Conservation (phyloP, 2,797 vertebrate species). For the Trichosurus vulpecula region DNA sequence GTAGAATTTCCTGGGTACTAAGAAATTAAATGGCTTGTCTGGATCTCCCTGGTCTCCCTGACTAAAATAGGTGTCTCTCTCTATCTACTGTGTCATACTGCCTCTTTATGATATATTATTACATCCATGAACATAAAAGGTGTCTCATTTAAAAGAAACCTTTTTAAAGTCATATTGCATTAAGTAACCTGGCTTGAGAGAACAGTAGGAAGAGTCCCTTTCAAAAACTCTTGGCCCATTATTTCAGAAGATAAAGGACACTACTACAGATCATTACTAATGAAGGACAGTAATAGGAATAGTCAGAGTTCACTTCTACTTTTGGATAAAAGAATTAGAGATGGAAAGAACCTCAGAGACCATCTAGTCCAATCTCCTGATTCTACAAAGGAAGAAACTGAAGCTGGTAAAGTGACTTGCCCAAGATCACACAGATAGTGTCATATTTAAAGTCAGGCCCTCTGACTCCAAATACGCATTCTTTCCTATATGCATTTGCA, state of each 20-base stretch:
- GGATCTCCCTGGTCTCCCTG: neutral
- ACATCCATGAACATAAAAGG: neutral
- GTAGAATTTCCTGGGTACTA: neutral
- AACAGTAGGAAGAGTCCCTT: neutral
- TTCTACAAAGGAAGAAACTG: neutral
- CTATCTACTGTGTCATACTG: neutral
- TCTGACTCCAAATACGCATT: neutral
- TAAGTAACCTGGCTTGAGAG: neutral
- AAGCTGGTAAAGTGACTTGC: neutral
- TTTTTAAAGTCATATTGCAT: neutral
- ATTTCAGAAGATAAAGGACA: conserved; percentile 1
- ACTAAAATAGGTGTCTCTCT: neutral
- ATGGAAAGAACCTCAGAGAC: neutral
- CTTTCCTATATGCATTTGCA: neutral
- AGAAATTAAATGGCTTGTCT: neutral
- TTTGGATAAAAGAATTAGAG: conserved; percentile 19
- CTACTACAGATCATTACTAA: neutral
- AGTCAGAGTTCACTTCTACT: neutral
- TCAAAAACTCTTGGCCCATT: neutral
- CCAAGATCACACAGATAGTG: neutral
- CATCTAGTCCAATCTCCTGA: neutral
- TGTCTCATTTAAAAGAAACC: neutral
- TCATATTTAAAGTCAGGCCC: neutral
- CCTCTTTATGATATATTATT: neutral
- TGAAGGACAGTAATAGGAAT: neutral